These are phyloP conservation scores for Troilus luridus DNA, from an alignment of 2,888 invertebrate species.

Conservation along the genomic window DNA sequence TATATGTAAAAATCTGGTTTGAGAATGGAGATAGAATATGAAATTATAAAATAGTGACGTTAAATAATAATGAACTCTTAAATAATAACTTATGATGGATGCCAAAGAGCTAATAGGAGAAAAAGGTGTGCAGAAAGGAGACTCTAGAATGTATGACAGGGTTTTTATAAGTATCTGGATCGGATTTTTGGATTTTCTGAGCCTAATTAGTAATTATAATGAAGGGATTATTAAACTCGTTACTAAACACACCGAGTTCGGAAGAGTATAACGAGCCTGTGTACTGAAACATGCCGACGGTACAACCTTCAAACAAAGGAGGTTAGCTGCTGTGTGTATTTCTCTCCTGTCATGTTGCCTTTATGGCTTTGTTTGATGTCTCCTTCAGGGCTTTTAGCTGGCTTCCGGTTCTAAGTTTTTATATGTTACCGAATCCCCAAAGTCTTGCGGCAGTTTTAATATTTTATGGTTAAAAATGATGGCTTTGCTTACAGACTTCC, in stretches of 20 bases:
- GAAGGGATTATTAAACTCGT: not conserved
- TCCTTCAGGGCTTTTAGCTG: conserved; percentile 43
- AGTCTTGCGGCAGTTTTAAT: not conserved
- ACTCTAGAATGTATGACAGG: too few species aligned
- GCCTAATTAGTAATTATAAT: not conserved
- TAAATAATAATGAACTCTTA: too few species aligned
- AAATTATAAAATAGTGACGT: too few species aligned
- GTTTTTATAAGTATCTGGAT: too few species aligned
- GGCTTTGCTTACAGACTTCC: not conserved
- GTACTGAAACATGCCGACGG: not conserved
- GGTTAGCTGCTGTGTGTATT: conserved; percentile 8
- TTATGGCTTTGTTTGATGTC: conserved; percentile 54
- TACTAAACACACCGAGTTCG: not conserved
- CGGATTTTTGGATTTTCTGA: not conserved
- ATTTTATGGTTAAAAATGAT: not conserved
- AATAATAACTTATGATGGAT: too few species aligned
- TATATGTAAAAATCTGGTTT: too few species aligned
- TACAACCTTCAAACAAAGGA: not conserved
- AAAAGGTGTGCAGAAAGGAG: too few species aligned
- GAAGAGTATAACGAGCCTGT: not conserved
- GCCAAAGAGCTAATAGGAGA: too few species aligned
- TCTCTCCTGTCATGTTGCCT: conserved; percentile 8
- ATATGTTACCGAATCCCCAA: not conserved
- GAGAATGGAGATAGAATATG: too few species aligned
- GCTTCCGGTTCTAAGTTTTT: conserved; percentile 28